Base-by-base conservation (phyloP, 2,888 invertebrate genomes). In the Tenthredo distinguenda region DNA sequence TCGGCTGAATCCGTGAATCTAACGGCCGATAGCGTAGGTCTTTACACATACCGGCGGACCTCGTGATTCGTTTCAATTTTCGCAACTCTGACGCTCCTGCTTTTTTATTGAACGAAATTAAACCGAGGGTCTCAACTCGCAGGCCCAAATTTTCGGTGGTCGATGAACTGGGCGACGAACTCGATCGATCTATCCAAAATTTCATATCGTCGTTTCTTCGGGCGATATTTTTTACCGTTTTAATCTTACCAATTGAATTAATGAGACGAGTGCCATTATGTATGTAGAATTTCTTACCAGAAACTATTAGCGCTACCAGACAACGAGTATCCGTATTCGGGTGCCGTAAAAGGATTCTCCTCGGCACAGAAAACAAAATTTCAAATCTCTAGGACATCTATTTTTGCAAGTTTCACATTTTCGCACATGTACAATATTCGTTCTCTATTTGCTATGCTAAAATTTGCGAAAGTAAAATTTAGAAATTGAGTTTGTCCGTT, bases 1-100 rank as follows among this genome's bases (percentile, higher is more conserved):
- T 58, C 81, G 65, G 43, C 81, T 40, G 37, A 81, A 81, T 81
- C 9, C 81, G 81, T 65, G 40, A 81, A 62, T 62, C 81, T 81
- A 81, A 81, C 81, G 81, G 62, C 43, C 72, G 72, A 77, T 34
- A 55, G 10, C 77, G 55, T 77, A 77, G 47, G 50, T 55, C 31
- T 55, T 77, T n/a, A 7, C 5, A 1, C 34, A 34, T 68, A 68
- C 77, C 47, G 50, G 34, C 31, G 18, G 21, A 55, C 6, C 31
- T 9, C 55, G 34, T 34, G 5, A 50, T 55, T 77, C 18, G 5
- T 77, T 50, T 34, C 55, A 4, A 26, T 77, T 55, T 55, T 31
- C 77, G 15, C 77, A 18, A 12, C 77, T 55, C 40, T 6, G 34
- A 3, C 9, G n/a, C 2, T 37, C 9, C 37, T 37, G 12, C 18